Evolutionary conservation across 2,113 vertebrate genomes (phyloP).

Genomic region (Progne subis): DNA sequence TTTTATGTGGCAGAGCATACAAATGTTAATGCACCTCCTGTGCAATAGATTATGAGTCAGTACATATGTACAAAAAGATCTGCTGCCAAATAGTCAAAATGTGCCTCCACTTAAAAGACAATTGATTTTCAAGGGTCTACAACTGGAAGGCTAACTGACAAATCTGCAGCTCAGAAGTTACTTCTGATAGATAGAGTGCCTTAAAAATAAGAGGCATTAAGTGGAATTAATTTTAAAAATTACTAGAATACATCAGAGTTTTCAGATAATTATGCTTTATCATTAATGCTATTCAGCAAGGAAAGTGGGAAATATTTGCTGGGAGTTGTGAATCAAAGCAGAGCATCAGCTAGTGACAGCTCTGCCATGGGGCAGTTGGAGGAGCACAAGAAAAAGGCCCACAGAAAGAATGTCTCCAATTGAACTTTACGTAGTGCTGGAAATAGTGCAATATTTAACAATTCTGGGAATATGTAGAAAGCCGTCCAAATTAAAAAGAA

Average conservation of each 20-base stretch:
- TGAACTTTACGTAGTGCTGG: conserved; percentile 12
- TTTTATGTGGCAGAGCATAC: not conserved
- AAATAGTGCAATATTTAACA: conserved; percentile 28
- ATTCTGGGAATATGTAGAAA: conserved; percentile 42
- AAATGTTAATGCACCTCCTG: not conserved
- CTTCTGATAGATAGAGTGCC: not conserved
- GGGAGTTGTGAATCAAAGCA: not conserved
- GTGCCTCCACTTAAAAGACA: not conserved
- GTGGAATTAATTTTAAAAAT: conserved; percentile 10
- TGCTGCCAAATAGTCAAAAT: not conserved
- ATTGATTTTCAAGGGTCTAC: not conserved
- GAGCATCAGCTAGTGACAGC: not conserved
- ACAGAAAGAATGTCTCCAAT: conserved; percentile 8
- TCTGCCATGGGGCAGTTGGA: conserved; percentile 25
- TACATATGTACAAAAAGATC: not conserved
- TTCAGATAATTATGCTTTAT: not conserved
- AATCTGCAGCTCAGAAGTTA: not conserved
- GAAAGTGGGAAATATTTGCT: not conserved
- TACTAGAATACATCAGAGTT: not conserved
- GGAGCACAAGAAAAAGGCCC: not conserved
- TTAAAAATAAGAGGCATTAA: not conserved
- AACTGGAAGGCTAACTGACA: not conserved
- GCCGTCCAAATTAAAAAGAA: not conserved
- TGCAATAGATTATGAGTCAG: not conserved
- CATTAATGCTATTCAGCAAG: conserved; percentile 13